These are phyloP conservation scores for Thyatira batis DNA, from an alignment of 2,888 invertebrate species.

Conservation along the genomic window DNA sequence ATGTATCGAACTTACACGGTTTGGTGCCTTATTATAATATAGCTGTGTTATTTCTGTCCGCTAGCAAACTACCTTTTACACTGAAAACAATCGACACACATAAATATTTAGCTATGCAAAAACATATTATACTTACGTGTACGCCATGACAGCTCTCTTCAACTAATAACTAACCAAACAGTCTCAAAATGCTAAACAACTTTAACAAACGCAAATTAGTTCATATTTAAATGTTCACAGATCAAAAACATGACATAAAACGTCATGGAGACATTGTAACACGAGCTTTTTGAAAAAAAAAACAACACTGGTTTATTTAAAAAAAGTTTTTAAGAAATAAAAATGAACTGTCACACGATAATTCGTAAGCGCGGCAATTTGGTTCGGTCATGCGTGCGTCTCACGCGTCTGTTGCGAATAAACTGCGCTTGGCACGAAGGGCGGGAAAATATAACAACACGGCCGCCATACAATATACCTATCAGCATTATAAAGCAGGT, in stretches of 20 bases:
- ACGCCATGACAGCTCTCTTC: constrained; percentile 46
- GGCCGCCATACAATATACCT: neutral
- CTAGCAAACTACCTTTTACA: neutral
- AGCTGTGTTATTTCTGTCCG: neutral
- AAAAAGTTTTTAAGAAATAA: constrained; percentile 19
- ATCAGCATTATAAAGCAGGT: too few species aligned
- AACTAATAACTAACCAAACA: constrained; percentile 39
- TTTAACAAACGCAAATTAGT: constrained; percentile 11
- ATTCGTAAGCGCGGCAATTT: constrained; percentile 44
- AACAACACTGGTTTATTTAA: constrained; percentile 26
- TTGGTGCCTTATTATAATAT: neutral
- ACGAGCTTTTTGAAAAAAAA: neutral
- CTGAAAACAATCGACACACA: constrained; percentile 10
- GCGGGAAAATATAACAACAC: neutral
- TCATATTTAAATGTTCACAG: constrained; percentile 1
- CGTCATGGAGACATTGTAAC: constrained; percentile 39
- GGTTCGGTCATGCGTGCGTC: constrained; percentile 41
- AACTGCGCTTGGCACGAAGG: constrained; percentile 47
- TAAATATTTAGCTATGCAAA: constrained; percentile 30
- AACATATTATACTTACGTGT: constrained; percentile 48
- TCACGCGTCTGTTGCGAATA: constrained; percentile 35
- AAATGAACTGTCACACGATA: constrained; percentile 36
- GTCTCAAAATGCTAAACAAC: constrained; percentile 35
- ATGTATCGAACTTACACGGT: neutral
- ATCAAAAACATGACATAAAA: constrained; percentile 4